Base-by-base conservation (phyloP, 2,888 invertebrate genomes). In the Dysmachus trigonus region DNA sequence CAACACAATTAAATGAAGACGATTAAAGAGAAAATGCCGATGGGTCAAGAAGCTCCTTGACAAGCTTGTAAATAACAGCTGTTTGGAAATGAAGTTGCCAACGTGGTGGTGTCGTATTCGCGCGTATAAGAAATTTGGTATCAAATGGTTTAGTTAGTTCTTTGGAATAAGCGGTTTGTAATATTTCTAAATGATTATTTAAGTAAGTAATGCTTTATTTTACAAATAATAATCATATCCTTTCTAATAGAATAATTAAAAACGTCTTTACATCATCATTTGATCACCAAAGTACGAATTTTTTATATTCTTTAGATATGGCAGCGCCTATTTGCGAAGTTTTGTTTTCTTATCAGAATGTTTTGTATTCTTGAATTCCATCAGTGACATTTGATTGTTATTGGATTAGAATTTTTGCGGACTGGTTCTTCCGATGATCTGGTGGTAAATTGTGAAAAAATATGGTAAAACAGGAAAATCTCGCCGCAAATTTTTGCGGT, bases 401-500 rank as follows among this genome's bases (percentile, higher is more conserved):
- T 72, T 41, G 51, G 27, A n/a, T n/a, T n/a, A n/a, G n/a, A n/a
- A n/a, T 5, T 10, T 27, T 62, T 62, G 13, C 10, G 22, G 27
- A 7, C 6, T 27, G 62, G 18, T 47, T 27, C 22, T n/a, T 22
- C 27, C 62, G 10, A 62, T 62, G 62, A 22, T 8, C 10, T 27
- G 62, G 62, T 8, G 62, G 0, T 10, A 62, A 62, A 10, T 62
- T 62, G 22, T 31, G 18, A 41, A 82, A 51, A 53, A 41, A 41
- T 41, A 92, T 92, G 92, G 87, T 92, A 85, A 90, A 91, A 76
- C 91, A 92, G 87, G 92, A 92, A 87, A 92, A 92, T 89, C 89
- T 92, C 86, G 92, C 92, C 0, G 92, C 92, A 15, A 92, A 92
- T 87, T 92, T 92, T 87, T 92, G 92, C 85, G 92, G 92, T 0